Base-by-base conservation (phyloP, 2,797 vertebrate genomes). In the Eospalax fontanierii region DNA sequence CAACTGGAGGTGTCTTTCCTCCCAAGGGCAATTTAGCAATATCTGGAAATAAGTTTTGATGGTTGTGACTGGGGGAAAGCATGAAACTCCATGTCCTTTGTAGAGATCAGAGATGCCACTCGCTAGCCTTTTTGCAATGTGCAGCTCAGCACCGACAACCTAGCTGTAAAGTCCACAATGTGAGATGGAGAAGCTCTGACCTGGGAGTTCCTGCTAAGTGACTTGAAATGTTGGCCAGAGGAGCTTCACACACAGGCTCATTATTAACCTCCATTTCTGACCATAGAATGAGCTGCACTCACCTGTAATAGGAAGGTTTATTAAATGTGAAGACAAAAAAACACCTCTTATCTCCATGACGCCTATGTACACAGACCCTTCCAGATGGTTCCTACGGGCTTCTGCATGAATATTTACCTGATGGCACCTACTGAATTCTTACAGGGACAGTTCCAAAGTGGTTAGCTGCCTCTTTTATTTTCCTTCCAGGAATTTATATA, bases 401-500 rank as follows among this genome's bases (percentile, higher is more conserved):
- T 54, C 54, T 88, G 63, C 63, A 35, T 92, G 68, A 30, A 46
- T 76, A 33, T 21, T 79, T 38, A 15, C 33, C 28, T 19, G 50
- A 35, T 43, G 15, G 54, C 38, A 79, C 35, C 26, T 35, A 65
- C 5, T 68, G 15, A 7, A 66, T 70, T 92, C 33, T 84, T 74
- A 12, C 46, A 78, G 35, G 57, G 38, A 93, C n/a, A 76, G 43
- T 74, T 89, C 50, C 33, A 50, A 71, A 66, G 21, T 40, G 57
- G 38, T 54, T 78, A 54, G 54, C 63, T 18, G 22, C 22, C 28
- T 54, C 22, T 74, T 70, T 84, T 79, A 33, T 14, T 73, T 95
- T 93, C 74, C 68, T 75, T 84, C 40, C 33, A 80, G 24, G 61
- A 33, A 73, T 96, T 75, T 83, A 54, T n/a, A 14, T 80, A 76